A percentile compares a stretch with the other conserved stretches of the same genome.
phyloP scores from a whole-genome alignment of 1,140 invertebrate genomes.

The Brachionus paranguensis region DNA sequence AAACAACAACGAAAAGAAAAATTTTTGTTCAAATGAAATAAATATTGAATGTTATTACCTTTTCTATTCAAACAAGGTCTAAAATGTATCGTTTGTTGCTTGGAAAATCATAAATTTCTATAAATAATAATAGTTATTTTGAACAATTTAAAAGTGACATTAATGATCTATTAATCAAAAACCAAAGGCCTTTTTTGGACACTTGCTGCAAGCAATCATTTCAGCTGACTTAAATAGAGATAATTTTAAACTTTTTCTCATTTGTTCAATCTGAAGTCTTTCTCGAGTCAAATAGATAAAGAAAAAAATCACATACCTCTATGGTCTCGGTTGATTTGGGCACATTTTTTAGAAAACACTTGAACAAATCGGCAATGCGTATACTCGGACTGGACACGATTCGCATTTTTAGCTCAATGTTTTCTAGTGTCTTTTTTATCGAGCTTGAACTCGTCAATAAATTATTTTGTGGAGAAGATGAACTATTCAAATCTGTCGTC shows the following conservation, averaged over 20 bases:
- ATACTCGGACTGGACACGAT: constrained; percentile 32
- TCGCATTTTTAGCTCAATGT: constrained; percentile 37
- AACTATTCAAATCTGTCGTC: neutral
- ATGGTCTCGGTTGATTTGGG: constrained; percentile 35
- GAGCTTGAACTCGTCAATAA: constrained; percentile 5
- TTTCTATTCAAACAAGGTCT: neutral
- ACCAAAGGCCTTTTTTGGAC: neutral
- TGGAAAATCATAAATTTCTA: neutral
- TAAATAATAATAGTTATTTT: neutral
- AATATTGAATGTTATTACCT: neutral
- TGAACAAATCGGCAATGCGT: constrained; percentile 35
- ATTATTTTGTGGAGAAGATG: neutral
- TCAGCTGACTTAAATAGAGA: neutral
- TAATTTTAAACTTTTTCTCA: neutral
- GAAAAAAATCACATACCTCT: neutral
- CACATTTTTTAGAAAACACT: constrained; percentile 32
- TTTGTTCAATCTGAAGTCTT: neutral
- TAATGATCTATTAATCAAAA: neutral
- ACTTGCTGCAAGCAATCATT: neutral
- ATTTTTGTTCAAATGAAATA: neutral
- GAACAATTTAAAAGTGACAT: neutral
- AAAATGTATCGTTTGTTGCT: neutral
- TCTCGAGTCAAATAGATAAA: neutral
- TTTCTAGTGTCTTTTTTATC: constrained; percentile 36
- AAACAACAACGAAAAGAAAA: neutral